A percentile compares a stretch with the other conserved stretches of the same genome.
These are phyloP conservation scores for Apostichopus leukothele DNA, from an alignment of 53 echinoderm and acorn worm genomes.

Conservation along the genomic window DNA sequence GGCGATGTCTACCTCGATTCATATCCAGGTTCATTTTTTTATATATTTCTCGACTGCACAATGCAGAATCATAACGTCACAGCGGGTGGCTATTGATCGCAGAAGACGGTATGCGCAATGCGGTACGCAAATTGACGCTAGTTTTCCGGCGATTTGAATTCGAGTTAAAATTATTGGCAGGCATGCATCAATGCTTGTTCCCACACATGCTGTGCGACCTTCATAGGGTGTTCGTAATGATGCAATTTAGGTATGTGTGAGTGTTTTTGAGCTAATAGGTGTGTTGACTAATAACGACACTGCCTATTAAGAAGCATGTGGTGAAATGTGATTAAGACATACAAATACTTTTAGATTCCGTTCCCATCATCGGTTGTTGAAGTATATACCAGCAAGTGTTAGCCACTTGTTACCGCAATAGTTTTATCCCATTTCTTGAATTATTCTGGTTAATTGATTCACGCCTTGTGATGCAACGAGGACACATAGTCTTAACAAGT, in stretches of 20 bases:
- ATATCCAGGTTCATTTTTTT: not conserved
- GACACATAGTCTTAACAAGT: no score
- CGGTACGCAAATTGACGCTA: not conserved
- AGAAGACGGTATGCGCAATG: not conserved
- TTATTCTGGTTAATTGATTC: no score
- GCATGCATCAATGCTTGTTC: constrained; percentile 4
- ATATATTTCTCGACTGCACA: constrained; percentile 2
- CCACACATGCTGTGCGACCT: constrained; percentile 32
- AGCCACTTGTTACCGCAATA: no score
- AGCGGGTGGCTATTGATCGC: constrained; percentile 41
- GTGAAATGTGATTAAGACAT: constrained; percentile 3
- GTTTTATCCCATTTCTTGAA: no score
- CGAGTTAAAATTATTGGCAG: not conserved
- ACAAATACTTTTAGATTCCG: not conserved
- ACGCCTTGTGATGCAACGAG: no score
- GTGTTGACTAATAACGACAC: constrained; percentile 23
- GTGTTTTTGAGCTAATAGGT: not conserved
- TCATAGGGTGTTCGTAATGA: not conserved
- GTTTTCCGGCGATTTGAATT: not conserved
- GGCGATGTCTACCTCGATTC: not conserved
- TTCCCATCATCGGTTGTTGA: not conserved
- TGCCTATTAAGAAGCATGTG: not conserved
- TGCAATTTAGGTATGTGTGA: not conserved
- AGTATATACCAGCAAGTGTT: no score
- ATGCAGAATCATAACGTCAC: constrained; percentile 19